Evolutionary conservation across 1,140 invertebrate species (phyloP).

Genomic region (Euborellia annulipes): DNA sequence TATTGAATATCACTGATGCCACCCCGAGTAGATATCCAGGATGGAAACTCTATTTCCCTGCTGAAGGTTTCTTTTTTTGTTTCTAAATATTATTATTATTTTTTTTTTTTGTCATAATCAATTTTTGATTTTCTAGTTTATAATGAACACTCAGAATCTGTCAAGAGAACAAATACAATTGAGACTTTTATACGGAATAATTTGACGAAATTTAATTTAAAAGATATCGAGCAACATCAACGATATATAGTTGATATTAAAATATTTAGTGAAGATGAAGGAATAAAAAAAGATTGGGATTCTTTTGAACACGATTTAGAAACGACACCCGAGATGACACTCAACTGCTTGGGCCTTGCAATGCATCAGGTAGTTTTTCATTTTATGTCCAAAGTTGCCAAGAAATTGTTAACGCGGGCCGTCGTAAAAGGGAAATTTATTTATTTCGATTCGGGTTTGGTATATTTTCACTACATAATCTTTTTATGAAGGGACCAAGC

Average conservation of each 20-base stretch:
- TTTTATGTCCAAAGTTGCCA: too few species aligned
- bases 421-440: too few species aligned
- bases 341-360: constrained; percentile 50
- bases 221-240: constrained; percentile 42
- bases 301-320: constrained; percentile 45
- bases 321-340: constrained; percentile 41
- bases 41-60: background rate
- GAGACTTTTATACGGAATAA: constrained; percentile 37
- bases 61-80: background rate
- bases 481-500: too few species aligned
- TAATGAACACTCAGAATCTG: constrained; percentile 27
- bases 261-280: constrained; percentile 36
- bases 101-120: constrained; percentile 10
- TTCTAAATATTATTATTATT: too few species aligned
- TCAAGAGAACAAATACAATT: constrained; percentile 33
- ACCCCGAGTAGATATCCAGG: background rate
- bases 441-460: too few species aligned
- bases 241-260: constrained; percentile 47
- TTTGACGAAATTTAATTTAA: constrained; percentile 32
- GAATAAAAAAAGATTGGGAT: constrained; percentile 40
- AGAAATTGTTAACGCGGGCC: too few species aligned
- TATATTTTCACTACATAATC: too few species aligned
- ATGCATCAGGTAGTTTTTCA: constrained; percentile 61
- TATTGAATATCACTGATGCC: background rate
- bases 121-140: constrained; percentile 32